Base-by-base conservation (phyloP, 1,140 invertebrate species). In the Trichonephila inaurata region DNA sequence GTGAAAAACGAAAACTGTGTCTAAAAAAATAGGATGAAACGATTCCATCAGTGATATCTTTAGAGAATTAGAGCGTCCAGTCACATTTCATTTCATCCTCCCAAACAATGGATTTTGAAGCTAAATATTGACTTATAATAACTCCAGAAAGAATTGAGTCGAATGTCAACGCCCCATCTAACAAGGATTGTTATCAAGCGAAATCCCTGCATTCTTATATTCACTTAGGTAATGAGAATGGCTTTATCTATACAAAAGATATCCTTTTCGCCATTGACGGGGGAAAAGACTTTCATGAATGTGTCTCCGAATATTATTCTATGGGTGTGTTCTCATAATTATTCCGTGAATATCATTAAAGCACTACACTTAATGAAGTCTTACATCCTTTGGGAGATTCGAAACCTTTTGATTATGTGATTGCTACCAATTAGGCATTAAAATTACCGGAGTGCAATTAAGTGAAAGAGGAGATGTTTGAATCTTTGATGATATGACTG, bases 111-210 rank as follows among this genome's bases (percentile, higher is more conserved):
- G 82, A 28, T 58, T 19, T 58, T 60, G 44, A 8, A 58, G 44
- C 19, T 58, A 58, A 21, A 51, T 83, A 83, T 83, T 83, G 82
- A 83, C 82, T 83, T 44, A 12, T 83, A 83, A 83, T 83, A 58
- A 10, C 82, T 58, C 6, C 21, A 28, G 82, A 83, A 58, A 58
- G 82, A 60, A 14, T n/a, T n/a, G 44, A 24, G 44, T 12, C 82
- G 44, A 58, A 60, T 83, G 82, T 83, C 82, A 83, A 83, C 82
- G 82, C 82, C 82, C 82, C 82, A 58, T 51, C 40, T 83, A 83
- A 58, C 82, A 24, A 83, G 44, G 82, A 19, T 83, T 83, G 82
- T 83, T 83, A 83, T 83, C 82, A 12, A 19, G 18, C 82, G 10
- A 60, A 83, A 83, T n/a, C 82, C 82, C 51, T 24, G n/a, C 82